Evolutionary conservation across 2,888 invertebrate genomes (phyloP).

Genomic region (Choreutis nemorana): DNA sequence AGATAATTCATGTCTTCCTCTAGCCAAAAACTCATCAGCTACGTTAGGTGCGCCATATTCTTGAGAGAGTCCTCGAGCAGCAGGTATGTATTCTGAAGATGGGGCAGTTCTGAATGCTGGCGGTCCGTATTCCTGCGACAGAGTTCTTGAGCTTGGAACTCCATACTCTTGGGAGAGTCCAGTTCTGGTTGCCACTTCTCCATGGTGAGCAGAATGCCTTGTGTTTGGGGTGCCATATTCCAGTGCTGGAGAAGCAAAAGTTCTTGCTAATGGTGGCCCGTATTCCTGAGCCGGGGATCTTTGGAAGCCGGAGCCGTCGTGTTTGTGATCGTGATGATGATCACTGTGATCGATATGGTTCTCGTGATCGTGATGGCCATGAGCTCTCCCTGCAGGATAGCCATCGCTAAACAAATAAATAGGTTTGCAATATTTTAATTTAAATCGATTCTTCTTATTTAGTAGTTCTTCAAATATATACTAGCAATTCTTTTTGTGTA

Average conservation of each 20-base stretch:
- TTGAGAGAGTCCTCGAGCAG: constrained; percentile 22
- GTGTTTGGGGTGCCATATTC: constrained; percentile 23
- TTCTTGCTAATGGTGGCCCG: constrained; percentile 15
- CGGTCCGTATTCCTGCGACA: constrained; percentile 14
- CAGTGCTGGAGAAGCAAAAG: constrained; percentile 7
- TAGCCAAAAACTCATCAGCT: no score
- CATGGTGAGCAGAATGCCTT: constrained; percentile 3
- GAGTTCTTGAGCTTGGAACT: constrained; percentile 11
- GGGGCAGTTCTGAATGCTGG: constrained; percentile 12
- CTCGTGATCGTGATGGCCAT: constrained; percentile 18
- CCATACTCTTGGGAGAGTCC: constrained; percentile 15
- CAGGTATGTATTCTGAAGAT: constrained; percentile 22
- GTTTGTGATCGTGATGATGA: constrained; percentile 6
- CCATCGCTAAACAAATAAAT: constrained; percentile 39
- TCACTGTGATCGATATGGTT: constrained; percentile 12
- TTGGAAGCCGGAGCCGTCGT: constrained; percentile 14
- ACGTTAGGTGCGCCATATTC: constrained; percentile 23
- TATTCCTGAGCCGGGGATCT: constrained; percentile 22
- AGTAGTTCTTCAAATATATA: no score
- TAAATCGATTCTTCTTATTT: no score
- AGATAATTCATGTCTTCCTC: constrained; percentile 9
- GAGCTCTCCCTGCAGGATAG: constrained; percentile 24
- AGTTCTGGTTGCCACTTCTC: constrained; percentile 8
- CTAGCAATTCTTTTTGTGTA: no score
- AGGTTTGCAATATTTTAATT: background rate